Evolutionary conservation across 1,140 invertebrate species (phyloP), one percentile per base, ranked within the genome.

Genomic region (Eriocheir sinensis): DNA sequence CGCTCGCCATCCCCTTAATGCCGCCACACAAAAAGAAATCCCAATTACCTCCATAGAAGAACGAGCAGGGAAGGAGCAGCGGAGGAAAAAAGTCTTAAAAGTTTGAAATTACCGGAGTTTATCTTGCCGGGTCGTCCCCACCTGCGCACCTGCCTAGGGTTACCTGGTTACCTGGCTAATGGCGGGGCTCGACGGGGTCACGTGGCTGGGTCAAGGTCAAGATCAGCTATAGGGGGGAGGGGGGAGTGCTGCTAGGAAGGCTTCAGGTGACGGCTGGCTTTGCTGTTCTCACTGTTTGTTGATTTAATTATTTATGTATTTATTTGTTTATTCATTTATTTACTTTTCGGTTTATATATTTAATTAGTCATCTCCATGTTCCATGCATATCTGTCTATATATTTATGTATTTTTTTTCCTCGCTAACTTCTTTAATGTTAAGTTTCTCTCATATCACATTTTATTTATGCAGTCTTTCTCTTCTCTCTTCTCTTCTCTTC

Each of bases 11-110:
- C 21, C 41, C 17, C 38, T 41, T 83, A 92, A 72, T 44, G 80
- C 41, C 27, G 41, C 79, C 15, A 32, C 48, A 9, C 17, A 81
- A n/a, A 81, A 81, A 38, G 3, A 72, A 27, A 21, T 72, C 30
- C 72, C 17, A 83, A 92, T 92, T 92, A 83, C 44, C 60, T 40
- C 72, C 72, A 92, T 92, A 32, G 41, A 81, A 92, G 60, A 41
- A 32, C n/a, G 60, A 72, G 60, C n/a, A n/a, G n/a, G 60, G n/a
- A 72, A 72, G 27, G 60, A 21, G 27, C 17, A 21, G 60, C n/a
- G n/a, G 60, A 72, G 21, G n/a, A 72, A 53, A 21, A 53, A 53
- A 21, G 60, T n/a, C 27, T 72, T 72, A 72, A 72, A n/a, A n/a
- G 60, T 72, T 72, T n/a, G n/a, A 72, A n/a, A 72, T 72, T 72